Evolutionary conservation across 2,113 vertebrate genomes (phyloP).

Genomic region (Datnioides undecimradiatus): DNA sequence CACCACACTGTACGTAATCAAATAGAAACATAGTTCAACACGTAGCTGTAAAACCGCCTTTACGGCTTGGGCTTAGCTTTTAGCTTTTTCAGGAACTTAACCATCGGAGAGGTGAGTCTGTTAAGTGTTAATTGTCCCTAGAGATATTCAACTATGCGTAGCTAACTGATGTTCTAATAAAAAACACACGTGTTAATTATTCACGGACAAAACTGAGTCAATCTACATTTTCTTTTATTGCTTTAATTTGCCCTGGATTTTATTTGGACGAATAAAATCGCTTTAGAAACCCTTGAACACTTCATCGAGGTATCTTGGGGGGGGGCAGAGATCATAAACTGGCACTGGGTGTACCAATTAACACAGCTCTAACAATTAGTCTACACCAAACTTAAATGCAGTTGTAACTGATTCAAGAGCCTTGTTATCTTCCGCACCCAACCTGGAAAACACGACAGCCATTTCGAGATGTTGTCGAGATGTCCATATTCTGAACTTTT

Average conservation of each 20-base stretch:
- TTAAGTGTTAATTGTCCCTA: neutral
- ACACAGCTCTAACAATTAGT: too few relatives aligned
- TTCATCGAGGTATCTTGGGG: neutral
- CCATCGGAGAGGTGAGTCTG: neutral
- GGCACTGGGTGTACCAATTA: neutral
- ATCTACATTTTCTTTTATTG: neutral
- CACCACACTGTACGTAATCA: neutral
- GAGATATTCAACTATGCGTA: neutral
- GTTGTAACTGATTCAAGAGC: too few relatives aligned
- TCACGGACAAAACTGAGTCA: neutral
- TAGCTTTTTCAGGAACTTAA: neutral
- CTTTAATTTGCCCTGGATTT: neutral
- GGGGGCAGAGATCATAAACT: neutral
- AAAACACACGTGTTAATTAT: neutral
- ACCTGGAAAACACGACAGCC: too few relatives aligned
- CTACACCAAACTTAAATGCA: too few relatives aligned
- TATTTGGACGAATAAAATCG: neutral
- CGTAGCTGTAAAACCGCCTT: neutral
- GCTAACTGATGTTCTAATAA: neutral
- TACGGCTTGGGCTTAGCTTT: neutral
- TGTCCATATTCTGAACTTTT: too few relatives aligned
- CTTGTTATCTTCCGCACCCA: too few relatives aligned
- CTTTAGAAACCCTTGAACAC: neutral
- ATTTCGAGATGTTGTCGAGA: too few relatives aligned
- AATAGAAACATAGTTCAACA: neutral